Conservation (phyloP, 1,140 invertebrate genomes). For the Brachionus calyciflorus region DNA sequence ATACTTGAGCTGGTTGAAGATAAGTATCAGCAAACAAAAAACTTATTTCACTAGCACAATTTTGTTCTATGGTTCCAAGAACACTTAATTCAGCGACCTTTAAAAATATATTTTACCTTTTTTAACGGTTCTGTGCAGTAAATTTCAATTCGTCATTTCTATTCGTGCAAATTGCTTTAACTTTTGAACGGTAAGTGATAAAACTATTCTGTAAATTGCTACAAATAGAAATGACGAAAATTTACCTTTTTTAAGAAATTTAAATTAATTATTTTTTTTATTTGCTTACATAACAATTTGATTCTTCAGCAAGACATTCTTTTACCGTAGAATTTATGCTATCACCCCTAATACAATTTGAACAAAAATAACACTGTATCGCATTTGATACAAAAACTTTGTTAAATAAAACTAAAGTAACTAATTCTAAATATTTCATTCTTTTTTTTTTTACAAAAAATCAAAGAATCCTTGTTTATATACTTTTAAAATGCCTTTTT, state of each 20-base stretch:
- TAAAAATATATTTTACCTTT: not conserved
- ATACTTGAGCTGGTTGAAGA: slow-evolving; percentile 15
- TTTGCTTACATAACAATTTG: slow-evolving; percentile 27
- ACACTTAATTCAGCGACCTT: slow-evolving; percentile 5
- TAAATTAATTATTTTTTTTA: too few relatives aligned
- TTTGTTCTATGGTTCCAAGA: not conserved
- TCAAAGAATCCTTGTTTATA: not conserved
- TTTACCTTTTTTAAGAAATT: too few relatives aligned
- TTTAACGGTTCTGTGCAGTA: not conserved
- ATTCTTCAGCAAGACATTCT: not conserved
- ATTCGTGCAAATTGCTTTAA: too few relatives aligned
- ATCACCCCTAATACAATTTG: slow-evolving; percentile 3
- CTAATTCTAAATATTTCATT: not conserved
- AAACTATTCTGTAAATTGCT: too few relatives aligned
- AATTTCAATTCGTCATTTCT: too few relatives aligned
- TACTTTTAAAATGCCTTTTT: not conserved
- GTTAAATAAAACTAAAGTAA: not conserved
- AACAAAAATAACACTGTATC: not conserved
- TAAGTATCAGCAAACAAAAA: slow-evolving; percentile 13
- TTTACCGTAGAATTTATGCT: not conserved
- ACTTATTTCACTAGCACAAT: slow-evolving; percentile 14
- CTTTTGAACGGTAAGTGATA: too few relatives aligned
- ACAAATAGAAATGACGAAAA: too few relatives aligned
- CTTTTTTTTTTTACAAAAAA: not conserved
- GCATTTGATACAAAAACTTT: not conserved